A percentile compares a stretch with the other conserved stretches of the same genome.
These are phyloP conservation scores for Villa cingulata DNA, from an alignment of 2,888 invertebrate genomes.

Conservation along the genomic window DNA sequence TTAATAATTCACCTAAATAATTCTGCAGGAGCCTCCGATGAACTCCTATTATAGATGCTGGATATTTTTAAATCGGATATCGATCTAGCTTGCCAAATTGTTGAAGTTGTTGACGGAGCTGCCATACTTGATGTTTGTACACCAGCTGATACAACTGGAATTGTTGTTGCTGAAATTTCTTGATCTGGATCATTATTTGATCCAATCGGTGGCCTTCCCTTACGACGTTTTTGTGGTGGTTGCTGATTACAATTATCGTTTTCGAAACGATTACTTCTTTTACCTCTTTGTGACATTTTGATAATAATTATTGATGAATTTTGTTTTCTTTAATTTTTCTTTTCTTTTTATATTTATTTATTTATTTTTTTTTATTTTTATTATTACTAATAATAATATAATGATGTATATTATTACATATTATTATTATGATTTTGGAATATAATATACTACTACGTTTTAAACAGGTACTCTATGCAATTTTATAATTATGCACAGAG, in stretches of 20 bases:
- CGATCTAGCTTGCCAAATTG: constrained; percentile 65
- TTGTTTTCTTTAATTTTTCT: neutral
- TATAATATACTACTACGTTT: neutral
- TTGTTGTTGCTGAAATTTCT: constrained; percentile 17
- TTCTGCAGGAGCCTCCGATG: constrained; percentile 73
- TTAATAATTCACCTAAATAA: constrained; percentile 44
- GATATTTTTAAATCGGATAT: constrained; percentile 77
- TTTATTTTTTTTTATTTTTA: neutral
- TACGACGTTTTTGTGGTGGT: constrained; percentile 60
- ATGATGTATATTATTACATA: too few relatives aligned
- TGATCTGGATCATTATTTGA: constrained; percentile 13
- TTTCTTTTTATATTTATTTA: neutral
- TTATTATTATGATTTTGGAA: too few relatives aligned
- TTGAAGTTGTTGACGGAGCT: constrained; percentile 15
- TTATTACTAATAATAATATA: too few relatives aligned
- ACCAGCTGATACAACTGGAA: constrained; percentile 16
- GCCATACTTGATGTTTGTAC: constrained; percentile 4
- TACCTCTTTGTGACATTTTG: constrained; percentile 62
- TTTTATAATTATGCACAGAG: neutral
- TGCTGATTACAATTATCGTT: constrained; percentile 37
- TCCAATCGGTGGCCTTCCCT: constrained; percentile 49
- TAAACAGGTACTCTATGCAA: neutral
- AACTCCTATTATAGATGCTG: constrained; percentile 74
- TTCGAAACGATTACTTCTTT: constrained; percentile 52
- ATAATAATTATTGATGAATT: constrained; percentile 11